Base-by-base conservation (phyloP, 2,888 invertebrate species). In the Microplitis manilae region DNA sequence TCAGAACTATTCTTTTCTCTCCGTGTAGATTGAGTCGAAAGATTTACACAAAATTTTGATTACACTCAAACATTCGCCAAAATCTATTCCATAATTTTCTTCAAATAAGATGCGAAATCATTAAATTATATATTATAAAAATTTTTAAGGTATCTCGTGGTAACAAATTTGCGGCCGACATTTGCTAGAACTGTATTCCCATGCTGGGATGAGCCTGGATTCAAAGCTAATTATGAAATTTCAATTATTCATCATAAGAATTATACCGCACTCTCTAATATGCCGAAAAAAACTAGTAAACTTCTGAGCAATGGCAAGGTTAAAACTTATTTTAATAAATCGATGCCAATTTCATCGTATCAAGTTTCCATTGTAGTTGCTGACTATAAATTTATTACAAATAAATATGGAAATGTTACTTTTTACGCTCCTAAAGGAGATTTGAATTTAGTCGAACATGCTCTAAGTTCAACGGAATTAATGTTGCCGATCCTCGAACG, bases 351-450 rank as follows among this genome's bases (percentile, higher is more conserved):
- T 94, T 94, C 95, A 2, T 92, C 94, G 0, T 96, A 97, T 86
- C 91, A 96, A 20, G 91, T 96, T 6, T 96, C 96, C 0, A 95
- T 95, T 86, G 92, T 95, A 15, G 94, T 96, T n/a, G 91, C 91
- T 64, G 92, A 92, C 81, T 92, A 91, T 79, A 90, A 81, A 59
- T 83, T 82, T 5, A 39, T 78, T 59, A 40, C 67, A 60, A 80
- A 79, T 50, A 61, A 73, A 6, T 41, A 73, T 17, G 69, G 73
- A 50, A 81, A 78, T 17, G 76, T 80, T 92, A 94, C 86, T 91
- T 93, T 95, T 0, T 95, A 95, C 95, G 92, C 94, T 0, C 89
- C 94, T 13, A 91, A 91, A 15, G 93, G 93, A 84, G 95, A 94
- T 0, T 90, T 96, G 15, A 90, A 93, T 1, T 94, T 96, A 20